These are phyloP conservation scores for Aphidius colemani DNA, from an alignment of 2,888 invertebrate genomes.

Conservation along the genomic window DNA sequence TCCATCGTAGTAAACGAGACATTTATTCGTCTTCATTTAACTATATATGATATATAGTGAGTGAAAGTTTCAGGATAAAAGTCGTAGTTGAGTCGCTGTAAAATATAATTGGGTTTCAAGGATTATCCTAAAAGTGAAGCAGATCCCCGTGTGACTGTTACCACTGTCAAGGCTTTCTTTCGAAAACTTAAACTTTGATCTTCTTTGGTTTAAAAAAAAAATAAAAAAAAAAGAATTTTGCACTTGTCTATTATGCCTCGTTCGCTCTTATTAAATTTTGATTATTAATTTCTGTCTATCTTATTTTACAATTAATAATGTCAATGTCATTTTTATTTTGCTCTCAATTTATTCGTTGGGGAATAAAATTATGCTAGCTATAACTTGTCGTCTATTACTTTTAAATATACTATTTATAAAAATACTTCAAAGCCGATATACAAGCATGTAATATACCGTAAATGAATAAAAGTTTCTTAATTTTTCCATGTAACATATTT, in stretches of 20 bases:
- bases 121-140: constrained; percentile 59
- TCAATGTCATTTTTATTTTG: too few relatives aligned
- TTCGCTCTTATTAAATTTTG: constrained; percentile 1
- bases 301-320: too few relatives aligned
- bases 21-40: constrained; percentile 32
- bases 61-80: constrained; percentile 41
- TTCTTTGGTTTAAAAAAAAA: neutral
- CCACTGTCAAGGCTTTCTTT: constrained; percentile 33
- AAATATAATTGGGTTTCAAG: constrained; percentile 61
- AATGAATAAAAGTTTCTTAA: too few relatives aligned
- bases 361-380: neutral
- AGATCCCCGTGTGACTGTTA: constrained; percentile 55
- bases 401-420: too few relatives aligned
- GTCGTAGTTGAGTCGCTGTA: constrained; percentile 58
- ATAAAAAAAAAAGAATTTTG: neutral
- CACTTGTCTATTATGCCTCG: constrained; percentile 8
- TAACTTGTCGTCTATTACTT: too few relatives aligned
- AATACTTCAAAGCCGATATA: too few relatives aligned
- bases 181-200: constrained; percentile 22
- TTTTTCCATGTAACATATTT: too few relatives aligned
- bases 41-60: constrained; percentile 28
- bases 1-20: constrained; percentile 53
- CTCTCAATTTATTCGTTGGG: neutral
- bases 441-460: too few relatives aligned
- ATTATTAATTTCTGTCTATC: constrained; percentile 15